Conservation (phyloP, 2,113 vertebrate species). For the Brevimyrus niger region DNA sequence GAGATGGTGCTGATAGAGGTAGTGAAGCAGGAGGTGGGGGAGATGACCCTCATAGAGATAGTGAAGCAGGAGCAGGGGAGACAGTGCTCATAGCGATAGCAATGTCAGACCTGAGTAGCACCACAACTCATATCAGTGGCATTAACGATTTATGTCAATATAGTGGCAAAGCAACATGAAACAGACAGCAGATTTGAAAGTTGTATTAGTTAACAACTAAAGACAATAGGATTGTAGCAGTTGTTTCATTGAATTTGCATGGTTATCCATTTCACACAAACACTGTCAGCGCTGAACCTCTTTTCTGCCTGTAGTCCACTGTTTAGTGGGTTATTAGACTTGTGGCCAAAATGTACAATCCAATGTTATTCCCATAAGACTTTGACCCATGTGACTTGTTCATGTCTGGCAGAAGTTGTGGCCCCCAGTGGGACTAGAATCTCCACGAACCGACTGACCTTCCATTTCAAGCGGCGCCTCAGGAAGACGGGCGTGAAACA, state of each 20-base stretch:
- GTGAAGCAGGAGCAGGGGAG: conserved; percentile 39
- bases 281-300: background rate
- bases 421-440: conserved; percentile 53
- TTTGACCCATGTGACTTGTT: conserved; percentile 63
- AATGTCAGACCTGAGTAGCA: background rate
- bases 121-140: background rate
- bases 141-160: background rate
- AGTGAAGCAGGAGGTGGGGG: background rate
- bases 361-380: conserved; percentile 49
- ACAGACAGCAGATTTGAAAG: background rate
- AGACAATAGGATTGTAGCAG: background rate
- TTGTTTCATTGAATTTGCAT: background rate
- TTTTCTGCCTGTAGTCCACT: background rate
- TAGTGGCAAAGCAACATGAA: background rate
- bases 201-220: background rate
- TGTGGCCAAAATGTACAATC: background rate
- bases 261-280: background rate
- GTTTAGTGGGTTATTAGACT: background rate
- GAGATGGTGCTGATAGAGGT: background rate
- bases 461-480: conserved; percentile 55
- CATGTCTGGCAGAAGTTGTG: conserved; percentile 63
- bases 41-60: background rate
- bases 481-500: conserved; percentile 59
- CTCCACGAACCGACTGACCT: conserved; percentile 69
- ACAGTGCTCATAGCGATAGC: background rate